Evolutionary conservation across 2,888 invertebrate species (phyloP).

Genomic region (Trichopria drosophilae): DNA sequence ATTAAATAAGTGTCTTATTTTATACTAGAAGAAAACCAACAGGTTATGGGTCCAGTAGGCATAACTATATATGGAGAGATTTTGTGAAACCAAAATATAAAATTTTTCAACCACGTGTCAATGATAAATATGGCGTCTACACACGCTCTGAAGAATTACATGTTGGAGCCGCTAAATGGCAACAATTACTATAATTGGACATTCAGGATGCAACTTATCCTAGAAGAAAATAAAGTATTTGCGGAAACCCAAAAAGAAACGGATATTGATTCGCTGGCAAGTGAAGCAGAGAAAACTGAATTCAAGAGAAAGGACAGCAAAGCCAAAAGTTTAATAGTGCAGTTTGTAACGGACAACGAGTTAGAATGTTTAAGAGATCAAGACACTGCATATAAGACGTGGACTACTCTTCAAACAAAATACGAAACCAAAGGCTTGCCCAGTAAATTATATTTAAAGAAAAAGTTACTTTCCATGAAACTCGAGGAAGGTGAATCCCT

Average conservation of each 20-base stretch:
- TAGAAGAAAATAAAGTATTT: background rate
- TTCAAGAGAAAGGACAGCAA: constrained; percentile 30
- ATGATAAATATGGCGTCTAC: no score
- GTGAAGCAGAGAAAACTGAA: constrained; percentile 15
- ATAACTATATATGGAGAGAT: no score
- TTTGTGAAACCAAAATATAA: no score
- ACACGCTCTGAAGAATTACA: background rate
- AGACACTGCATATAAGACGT: constrained; percentile 35
- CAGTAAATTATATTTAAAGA: constrained; percentile 10
- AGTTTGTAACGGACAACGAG: constrained; percentile 37
- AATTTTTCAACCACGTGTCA: no score
- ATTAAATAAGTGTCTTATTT: no score
- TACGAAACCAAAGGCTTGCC: constrained; percentile 37
- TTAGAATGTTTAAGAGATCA: constrained; percentile 35
- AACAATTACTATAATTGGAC: constrained; percentile 20
- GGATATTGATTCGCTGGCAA: no score
- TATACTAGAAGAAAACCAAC: no score
- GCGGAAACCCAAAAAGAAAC: no score
- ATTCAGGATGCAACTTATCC: background rate
- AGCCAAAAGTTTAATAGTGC: constrained; percentile 35
- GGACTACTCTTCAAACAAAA: constrained; percentile 34
- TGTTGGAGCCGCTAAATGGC: constrained; percentile 3
- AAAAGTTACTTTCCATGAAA: constrained; percentile 20
- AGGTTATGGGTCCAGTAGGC: no score
- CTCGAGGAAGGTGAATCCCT: constrained; percentile 14